A percentile compares a stretch with the other conserved stretches of the same genome.
Conservation (phyloP, 2,888 invertebrate genomes). For the Endotricha flammealis region DNA sequence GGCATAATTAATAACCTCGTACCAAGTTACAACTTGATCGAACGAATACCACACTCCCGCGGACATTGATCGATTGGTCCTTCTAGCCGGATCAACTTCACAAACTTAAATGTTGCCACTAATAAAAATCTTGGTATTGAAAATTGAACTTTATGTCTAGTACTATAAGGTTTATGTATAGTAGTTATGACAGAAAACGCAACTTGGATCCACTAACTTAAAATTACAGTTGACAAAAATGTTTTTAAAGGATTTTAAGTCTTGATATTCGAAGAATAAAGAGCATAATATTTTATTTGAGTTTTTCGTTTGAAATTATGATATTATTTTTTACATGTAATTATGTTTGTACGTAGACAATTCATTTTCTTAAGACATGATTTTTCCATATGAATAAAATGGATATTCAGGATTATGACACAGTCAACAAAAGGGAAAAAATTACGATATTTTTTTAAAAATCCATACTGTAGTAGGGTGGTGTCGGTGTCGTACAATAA, state of each 20-base stretch:
- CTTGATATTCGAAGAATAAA: not conserved
- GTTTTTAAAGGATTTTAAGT: not conserved
- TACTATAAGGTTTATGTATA: not conserved
- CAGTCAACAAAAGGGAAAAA: too few species aligned
- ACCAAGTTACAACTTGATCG: constrained; percentile 20
- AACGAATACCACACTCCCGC: constrained; percentile 13
- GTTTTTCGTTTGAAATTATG: not conserved
- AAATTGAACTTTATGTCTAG: constrained; percentile 4
- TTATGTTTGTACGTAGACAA: not conserved
- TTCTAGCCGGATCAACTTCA: constrained; percentile 8
- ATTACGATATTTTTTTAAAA: too few species aligned
- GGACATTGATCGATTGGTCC: constrained; percentile 21
- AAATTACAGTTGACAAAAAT: not conserved
- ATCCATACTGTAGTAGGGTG: too few species aligned
- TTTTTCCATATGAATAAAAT: too few species aligned
- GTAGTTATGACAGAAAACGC: not conserved
- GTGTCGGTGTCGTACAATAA: too few species aligned
- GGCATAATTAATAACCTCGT: constrained; percentile 14
- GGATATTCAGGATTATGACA: too few species aligned
- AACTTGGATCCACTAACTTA: not conserved
- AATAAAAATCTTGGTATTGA: not conserved
- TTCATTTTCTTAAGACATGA: not conserved
- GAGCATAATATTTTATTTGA: not conserved
- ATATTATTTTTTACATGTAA: not conserved
- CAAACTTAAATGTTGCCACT: constrained; percentile 3